phyloP scores from a whole-genome alignment of 30 jellyfish, hydroid and myxozoan species.

The Hydra vulgaris region DNA sequence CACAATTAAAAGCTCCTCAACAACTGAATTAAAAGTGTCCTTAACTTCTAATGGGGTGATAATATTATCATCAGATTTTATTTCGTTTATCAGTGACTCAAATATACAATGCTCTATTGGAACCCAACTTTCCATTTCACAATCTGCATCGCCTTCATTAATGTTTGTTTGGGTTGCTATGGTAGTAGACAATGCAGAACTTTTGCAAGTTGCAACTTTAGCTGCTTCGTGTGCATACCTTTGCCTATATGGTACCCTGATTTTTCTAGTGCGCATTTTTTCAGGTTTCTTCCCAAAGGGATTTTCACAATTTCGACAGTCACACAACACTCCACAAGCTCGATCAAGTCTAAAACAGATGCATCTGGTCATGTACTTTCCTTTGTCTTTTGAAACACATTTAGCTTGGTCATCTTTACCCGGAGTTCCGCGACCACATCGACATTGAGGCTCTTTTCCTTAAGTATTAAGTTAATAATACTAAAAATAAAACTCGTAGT shows the following conservation, averaged over 20 bases:
- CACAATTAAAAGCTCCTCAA: conserved; percentile 47
- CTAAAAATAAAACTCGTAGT: too few species aligned
- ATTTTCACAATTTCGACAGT: conserved; percentile 64
- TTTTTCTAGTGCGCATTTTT: conserved; percentile 21
- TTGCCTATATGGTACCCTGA: conserved; percentile 41
- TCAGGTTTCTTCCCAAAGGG: conserved; percentile 75
- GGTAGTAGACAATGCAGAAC: conserved; percentile 23
- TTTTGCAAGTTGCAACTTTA: conserved; percentile 28
- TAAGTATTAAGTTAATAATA: background rate
- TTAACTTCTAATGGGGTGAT: conserved; percentile 75
- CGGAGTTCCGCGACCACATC: conserved; percentile 88
- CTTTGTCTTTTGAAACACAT: conserved; percentile 70
- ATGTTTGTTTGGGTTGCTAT: conserved; percentile 39
- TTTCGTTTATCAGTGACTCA: conserved; percentile 78
- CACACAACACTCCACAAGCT: conserved; percentile 64
- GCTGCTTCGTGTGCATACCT: conserved; percentile 59
- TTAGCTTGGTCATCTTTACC: conserved; percentile 48
- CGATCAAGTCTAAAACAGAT: conserved; percentile 70
- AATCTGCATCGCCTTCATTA: conserved; percentile 52
- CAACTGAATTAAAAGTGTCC: conserved; percentile 58
- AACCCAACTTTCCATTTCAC: conserved; percentile 83
- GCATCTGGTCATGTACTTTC: conserved; percentile 71
- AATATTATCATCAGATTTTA: conserved; percentile 73
- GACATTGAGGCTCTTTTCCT: conserved; percentile 44
- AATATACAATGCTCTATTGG: conserved; percentile 62